Conservation (phyloP, 2,888 invertebrate species). For the Lamellibrachia satsuma region DNA sequence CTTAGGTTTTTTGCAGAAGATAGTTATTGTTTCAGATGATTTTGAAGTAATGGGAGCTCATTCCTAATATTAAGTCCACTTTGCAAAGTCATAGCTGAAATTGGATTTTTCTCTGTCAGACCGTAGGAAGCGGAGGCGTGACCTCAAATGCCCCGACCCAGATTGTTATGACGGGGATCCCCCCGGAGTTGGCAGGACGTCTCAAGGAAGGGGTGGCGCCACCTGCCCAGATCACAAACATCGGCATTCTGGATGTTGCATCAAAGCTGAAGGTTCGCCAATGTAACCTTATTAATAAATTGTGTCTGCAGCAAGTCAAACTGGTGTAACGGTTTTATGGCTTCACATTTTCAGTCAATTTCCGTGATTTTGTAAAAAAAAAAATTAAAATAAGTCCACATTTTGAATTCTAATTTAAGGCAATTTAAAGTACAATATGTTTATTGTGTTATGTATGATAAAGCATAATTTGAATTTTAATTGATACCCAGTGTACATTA, state of each 20-base stretch:
- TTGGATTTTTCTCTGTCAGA: background rate
- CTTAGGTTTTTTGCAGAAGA: too few relatives aligned
- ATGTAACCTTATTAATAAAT: background rate
- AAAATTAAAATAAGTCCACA: background rate
- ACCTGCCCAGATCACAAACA: conserved; percentile 23
- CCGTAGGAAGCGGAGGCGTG: background rate
- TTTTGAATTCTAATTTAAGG: too few relatives aligned
- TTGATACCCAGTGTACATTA: background rate
- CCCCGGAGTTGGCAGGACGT: conserved; percentile 29
- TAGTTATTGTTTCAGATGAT: too few relatives aligned
- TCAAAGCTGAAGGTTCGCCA: conserved; percentile 54
- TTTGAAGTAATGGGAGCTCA: too few relatives aligned
- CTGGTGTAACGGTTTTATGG: background rate
- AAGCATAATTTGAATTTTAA: background rate
- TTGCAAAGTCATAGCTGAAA: too few relatives aligned
- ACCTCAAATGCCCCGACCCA: background rate
- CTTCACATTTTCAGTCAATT: background rate
- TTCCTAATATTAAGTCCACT: too few relatives aligned
- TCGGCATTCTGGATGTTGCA: conserved; percentile 47
- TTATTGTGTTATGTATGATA: background rate
- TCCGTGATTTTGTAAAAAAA: background rate
- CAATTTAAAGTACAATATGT: background rate
- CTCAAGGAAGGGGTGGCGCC: conserved; percentile 29
- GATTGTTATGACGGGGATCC: background rate
- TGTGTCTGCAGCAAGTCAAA: background rate